Evolutionary conservation across 1,140 invertebrate genomes (phyloP).

Genomic region (Ptiloglossa arizonensis): DNA sequence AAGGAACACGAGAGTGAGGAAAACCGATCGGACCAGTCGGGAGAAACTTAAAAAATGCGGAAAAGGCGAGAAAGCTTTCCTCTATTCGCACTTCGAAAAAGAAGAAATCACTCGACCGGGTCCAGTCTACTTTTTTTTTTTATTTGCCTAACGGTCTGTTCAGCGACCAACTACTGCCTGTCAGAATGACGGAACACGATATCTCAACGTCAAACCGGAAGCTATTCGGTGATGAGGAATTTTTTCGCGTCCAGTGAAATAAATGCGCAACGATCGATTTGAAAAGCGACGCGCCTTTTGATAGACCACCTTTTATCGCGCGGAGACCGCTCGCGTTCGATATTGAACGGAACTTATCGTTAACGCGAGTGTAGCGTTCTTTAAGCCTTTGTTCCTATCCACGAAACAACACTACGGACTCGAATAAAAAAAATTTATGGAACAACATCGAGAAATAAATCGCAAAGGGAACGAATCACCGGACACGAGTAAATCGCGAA

Average conservation of each 20-base stretch:
- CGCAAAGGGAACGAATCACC: no score
- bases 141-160: constrained; percentile 31
- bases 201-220: constrained; percentile 43
- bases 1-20: constrained; percentile 28
- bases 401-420: no score
- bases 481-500: no score
- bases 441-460: no score
- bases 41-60: constrained; percentile 63
- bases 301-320: constrained; percentile 3
- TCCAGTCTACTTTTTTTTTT: constrained; percentile 20
- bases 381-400: no score
- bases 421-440: no score
- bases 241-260: constrained; percentile 11
- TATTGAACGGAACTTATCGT: no score
- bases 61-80: constrained; percentile 47
- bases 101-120: constrained; percentile 54
- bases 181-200: constrained; percentile 49
- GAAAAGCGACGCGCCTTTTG: background rate
- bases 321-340: background rate
- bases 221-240: constrained; percentile 3
- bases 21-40: constrained; percentile 31
- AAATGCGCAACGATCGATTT: constrained; percentile 28
- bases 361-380: no score
- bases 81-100: constrained; percentile 33
- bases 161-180: constrained; percentile 47